phyloP scores from a whole-genome alignment of 2,113 vertebrate genomes.

The Platichthys flesus region DNA sequence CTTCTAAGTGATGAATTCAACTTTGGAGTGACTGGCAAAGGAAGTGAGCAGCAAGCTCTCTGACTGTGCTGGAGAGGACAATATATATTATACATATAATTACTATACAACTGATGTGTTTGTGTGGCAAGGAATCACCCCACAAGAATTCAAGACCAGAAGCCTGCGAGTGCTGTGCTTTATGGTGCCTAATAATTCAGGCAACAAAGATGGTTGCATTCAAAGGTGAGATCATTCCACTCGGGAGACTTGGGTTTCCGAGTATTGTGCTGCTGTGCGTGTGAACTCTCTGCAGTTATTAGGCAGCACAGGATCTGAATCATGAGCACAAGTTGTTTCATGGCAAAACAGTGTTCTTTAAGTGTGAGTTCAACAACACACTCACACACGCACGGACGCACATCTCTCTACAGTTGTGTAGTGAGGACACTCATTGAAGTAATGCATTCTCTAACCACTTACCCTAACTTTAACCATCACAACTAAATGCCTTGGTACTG shows the following conservation, averaged over 20 bases:
- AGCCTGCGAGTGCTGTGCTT: neutral
- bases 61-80: conserved; percentile 9
- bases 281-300: conserved; percentile 49
- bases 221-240: conserved; percentile 56
- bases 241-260: conserved; percentile 62
- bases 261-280: conserved; percentile 63
- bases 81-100: neutral
- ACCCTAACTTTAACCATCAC: too few relatives aligned
- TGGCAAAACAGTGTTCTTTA: conserved; percentile 25
- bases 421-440: too few relatives aligned
- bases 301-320: conserved; percentile 65
- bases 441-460: too few relatives aligned
- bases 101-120: neutral
- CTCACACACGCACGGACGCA: neutral
- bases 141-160: conserved; percentile 4
- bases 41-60: conserved; percentile 13
- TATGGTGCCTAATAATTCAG: conserved; percentile 28
- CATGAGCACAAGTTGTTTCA: conserved; percentile 60
- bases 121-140: conserved; percentile 6
- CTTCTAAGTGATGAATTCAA: conserved; percentile 13
- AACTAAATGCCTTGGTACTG: too few relatives aligned
- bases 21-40: neutral
- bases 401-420: too few relatives aligned
- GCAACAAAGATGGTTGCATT: conserved; percentile 22
- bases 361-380: too few relatives aligned